Conservation (phyloP, 1,140 invertebrate genomes). For the Leguminivora glycinivorella region DNA sequence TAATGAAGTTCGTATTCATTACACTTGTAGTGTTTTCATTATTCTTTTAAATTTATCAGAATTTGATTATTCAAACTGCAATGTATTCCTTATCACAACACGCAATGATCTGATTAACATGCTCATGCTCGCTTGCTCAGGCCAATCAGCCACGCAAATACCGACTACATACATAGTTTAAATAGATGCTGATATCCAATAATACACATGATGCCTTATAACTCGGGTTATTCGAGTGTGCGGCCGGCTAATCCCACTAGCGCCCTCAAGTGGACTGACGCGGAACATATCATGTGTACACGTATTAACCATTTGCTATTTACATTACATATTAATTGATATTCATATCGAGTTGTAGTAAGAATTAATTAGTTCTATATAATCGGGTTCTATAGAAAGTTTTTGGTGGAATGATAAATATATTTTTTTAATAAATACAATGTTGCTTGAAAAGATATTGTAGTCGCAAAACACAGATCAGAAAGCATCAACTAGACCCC, state of each 20-base stretch:
- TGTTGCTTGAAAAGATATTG: no score
- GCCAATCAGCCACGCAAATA: background rate
- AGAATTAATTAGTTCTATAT: background rate
- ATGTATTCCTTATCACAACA: background rate
- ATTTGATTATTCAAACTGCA: no score
- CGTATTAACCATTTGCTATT: conserved; percentile 19
- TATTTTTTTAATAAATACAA: no score
- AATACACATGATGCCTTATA: background rate
- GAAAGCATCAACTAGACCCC: no score
- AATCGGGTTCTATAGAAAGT: background rate
- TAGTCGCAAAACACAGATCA: no score
- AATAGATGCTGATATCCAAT: background rate
- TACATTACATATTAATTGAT: background rate
- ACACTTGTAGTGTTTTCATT: no score
- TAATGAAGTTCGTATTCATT: no score
- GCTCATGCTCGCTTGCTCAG: background rate
- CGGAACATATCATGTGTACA: conserved; percentile 7
- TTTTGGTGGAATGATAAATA: background rate
- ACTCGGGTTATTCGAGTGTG: conserved; percentile 9
- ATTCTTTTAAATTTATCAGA: no score
- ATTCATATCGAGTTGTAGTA: background rate
- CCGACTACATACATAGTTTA: background rate
- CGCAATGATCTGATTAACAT: background rate
- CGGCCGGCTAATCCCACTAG: conserved; percentile 9
- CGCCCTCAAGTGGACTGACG: conserved; percentile 15